Percentiles rank a stretch among this genome's conserved stretches.
phyloP scores from a whole-genome alignment of 2,797 vertebrate genomes.

The Trichosurus vulpecula region DNA sequence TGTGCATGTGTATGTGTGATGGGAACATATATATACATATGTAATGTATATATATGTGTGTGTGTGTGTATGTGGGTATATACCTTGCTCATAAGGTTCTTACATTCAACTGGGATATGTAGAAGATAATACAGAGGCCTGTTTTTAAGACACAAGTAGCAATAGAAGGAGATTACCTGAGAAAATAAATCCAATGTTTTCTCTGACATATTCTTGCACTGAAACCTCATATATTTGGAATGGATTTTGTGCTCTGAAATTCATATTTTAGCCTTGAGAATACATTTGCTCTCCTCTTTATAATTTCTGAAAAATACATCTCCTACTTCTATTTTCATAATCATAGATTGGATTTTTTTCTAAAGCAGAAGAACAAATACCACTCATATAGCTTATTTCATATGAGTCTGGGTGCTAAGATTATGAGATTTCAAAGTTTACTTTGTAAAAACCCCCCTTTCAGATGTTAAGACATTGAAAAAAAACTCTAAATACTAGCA shows the following conservation, averaged over 20 bases:
- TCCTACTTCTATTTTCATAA: neutral
- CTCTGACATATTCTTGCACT: neutral
- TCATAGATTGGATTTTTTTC: slow-evolving; percentile 6
- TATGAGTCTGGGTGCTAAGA: neutral
- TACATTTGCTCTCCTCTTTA: neutral
- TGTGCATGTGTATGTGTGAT: no score
- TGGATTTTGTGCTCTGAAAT: slow-evolving; percentile 39
- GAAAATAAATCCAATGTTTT: slow-evolving; percentile 9
- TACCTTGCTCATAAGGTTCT: neutral
- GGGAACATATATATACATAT: no score
- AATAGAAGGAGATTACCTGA: neutral
- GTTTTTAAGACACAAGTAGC: neutral
- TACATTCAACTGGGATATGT: neutral
- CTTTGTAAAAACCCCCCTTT: slow-evolving; percentile 23
- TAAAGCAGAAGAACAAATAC: slow-evolving; percentile 34
- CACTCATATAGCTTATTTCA: neutral
- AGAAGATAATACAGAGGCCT: neutral
- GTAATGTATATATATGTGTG: no score
- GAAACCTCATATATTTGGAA: slow-evolving; percentile 10
- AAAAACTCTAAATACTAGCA: neutral
- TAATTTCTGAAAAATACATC: slow-evolving; percentile 24
- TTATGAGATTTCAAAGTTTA: neutral
- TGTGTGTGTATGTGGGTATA: no score
- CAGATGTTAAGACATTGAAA: neutral
- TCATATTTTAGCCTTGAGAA: neutral